Evolutionary conservation across 2,797 vertebrate species (phyloP).

Genomic region (Nannoperca obscura): DNA sequence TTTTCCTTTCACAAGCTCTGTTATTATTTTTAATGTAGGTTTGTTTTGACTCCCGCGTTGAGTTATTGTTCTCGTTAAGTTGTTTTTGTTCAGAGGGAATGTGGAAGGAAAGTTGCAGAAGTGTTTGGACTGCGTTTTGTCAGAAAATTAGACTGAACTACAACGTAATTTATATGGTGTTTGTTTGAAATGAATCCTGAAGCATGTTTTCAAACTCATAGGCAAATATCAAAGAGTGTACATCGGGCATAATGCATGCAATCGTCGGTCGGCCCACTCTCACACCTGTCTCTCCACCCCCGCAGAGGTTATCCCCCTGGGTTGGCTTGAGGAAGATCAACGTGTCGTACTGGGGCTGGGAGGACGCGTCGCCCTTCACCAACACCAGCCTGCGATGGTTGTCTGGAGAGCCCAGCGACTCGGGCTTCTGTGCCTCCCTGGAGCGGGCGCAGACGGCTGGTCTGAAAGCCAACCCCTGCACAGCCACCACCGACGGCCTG

Average conservation of each 20-base stretch:
- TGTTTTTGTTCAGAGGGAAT: background rate
- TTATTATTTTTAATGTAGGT: background rate
- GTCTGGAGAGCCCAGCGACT: conserved; percentile 93
- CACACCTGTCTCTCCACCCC: accelerated
- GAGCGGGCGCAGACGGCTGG: conserved; percentile 88
- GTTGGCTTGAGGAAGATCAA: conserved; percentile 95
- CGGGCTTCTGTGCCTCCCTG: conserved; percentile 93
- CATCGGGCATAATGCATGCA: background rate
- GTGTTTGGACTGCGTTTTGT: too few relatives aligned
- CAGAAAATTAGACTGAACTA: background rate
- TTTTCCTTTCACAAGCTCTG: background rate
- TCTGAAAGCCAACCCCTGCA: conserved; percentile 92
- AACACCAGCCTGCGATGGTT: conserved; percentile 93
- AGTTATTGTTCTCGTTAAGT: background rate
- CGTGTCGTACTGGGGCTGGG: conserved; percentile 96
- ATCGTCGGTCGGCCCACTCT: background rate
- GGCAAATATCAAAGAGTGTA: background rate
- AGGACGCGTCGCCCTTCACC: conserved; percentile 92
- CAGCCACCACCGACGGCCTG: conserved; percentile 89
- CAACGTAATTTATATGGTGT: background rate
- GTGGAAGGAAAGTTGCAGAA: background rate
- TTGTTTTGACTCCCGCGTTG: background rate
- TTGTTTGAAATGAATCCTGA: background rate
- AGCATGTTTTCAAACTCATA: background rate
- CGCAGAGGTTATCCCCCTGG: conserved; percentile 86